These are phyloP conservation scores for Lasioglossum calceatum DNA, from an alignment of 2,888 invertebrate genomes.

Conservation along the genomic window DNA sequence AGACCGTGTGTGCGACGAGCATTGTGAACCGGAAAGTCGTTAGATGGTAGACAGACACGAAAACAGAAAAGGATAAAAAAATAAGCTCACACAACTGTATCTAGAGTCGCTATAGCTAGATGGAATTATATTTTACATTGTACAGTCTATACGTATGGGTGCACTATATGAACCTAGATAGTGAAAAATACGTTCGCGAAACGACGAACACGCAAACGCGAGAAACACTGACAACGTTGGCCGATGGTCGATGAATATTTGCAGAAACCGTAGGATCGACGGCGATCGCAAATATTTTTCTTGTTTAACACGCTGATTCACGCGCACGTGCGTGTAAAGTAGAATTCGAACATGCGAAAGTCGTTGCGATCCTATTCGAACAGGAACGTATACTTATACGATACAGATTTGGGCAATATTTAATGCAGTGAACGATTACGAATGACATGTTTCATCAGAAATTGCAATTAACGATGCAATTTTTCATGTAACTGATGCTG, in stretches of 20 bases:
- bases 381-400: conserved; percentile 18
- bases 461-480: background rate
- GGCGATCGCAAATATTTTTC: conserved; percentile 50
- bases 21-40: conserved; percentile 36
- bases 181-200: conserved; percentile 67
- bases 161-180: conserved; percentile 75
- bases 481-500: background rate
- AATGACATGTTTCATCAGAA: background rate
- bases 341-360: conserved; percentile 30
- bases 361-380: conserved; percentile 25
- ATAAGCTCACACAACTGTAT: conserved; percentile 75
- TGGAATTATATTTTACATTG: conserved; percentile 84
- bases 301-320: conserved; percentile 44
- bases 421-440: background rate
- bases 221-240: conserved; percentile 9
- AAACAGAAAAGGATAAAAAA: conserved; percentile 50
- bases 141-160: conserved; percentile 78
- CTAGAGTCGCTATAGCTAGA: conserved; percentile 81
- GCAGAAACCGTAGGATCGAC: conserved; percentile 37
- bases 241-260: conserved; percentile 18
- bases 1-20: background rate
- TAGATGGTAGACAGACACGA: conserved; percentile 30
- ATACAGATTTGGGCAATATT: background rate
- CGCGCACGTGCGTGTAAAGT: conserved; percentile 40
- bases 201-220: background rate